A percentile compares a stretch with the other conserved stretches of the same genome.
Conservation (phyloP, 2,888 invertebrate genomes). For the Parelbella ahira region DNA sequence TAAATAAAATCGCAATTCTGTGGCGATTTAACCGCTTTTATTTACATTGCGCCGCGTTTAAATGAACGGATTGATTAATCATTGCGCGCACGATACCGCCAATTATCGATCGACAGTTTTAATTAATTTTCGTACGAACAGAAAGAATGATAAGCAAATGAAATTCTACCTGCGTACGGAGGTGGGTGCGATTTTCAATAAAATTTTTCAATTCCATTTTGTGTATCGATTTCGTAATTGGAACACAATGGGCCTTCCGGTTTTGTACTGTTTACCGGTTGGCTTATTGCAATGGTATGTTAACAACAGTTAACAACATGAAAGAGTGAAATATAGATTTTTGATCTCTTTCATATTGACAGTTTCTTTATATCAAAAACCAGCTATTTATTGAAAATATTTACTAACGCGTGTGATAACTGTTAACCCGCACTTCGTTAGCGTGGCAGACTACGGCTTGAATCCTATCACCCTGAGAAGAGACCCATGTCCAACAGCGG, state of each 20-base stretch:
- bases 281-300: too few species aligned
- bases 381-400: too few species aligned
- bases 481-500: too few species aligned
- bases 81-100: slow-evolving; percentile 27
- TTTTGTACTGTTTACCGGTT: neutral
- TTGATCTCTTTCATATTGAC: too few species aligned
- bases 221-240: slow-evolving; percentile 5
- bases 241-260: neutral
- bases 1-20: slow-evolving; percentile 16
- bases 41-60: slow-evolving; percentile 28
- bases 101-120: slow-evolving; percentile 28
- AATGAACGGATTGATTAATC: slow-evolving; percentile 30
- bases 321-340: too few species aligned
- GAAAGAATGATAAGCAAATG: slow-evolving; percentile 13
- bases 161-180: slow-evolving; percentile 19
- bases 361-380: too few species aligned
- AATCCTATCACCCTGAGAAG: too few species aligned
- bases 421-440: too few species aligned
- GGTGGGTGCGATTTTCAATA: too few species aligned
- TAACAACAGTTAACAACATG: too few species aligned
- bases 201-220: slow-evolving; percentile 9
- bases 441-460: too few species aligned
- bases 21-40: slow-evolving; percentile 30
- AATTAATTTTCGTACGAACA: slow-evolving; percentile 30
- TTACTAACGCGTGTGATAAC: too few species aligned